These are phyloP conservation scores for Amphipoea oculea DNA, from an alignment of 2,888 invertebrate genomes.

Conservation along the genomic window DNA sequence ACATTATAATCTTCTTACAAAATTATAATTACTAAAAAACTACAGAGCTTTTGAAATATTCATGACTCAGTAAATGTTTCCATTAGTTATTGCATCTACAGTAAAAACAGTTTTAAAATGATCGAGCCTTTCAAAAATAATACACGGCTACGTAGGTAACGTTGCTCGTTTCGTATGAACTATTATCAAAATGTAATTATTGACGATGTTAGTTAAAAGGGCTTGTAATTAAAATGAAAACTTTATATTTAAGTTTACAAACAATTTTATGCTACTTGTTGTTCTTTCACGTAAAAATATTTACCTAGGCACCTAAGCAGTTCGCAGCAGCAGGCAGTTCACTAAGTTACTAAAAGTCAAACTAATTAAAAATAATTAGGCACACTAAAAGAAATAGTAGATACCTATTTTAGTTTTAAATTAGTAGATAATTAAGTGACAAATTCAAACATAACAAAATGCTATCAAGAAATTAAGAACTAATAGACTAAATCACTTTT, in stretches of 20 bases:
- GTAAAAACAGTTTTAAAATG: neutral
- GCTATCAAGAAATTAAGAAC: neutral
- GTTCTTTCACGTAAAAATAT: conserved; percentile 1
- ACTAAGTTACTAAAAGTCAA: conserved; percentile 12
- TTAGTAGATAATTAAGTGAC: neutral
- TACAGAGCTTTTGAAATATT: neutral
- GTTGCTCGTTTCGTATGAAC: conserved; percentile 8
- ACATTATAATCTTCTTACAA: neutral
- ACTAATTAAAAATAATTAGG: conserved; percentile 6
- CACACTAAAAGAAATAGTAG: neutral
- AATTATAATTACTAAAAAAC: neutral
- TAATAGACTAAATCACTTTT: neutral
- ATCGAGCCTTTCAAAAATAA: neutral
- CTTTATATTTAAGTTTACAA: conserved; percentile 20
- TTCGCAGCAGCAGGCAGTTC: too few relatives aligned
- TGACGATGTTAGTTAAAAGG: conserved; percentile 2
- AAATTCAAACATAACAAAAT: neutral
- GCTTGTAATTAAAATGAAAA: conserved; percentile 34
- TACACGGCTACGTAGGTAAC: neutral
- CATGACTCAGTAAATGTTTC: neutral
- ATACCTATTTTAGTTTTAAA: neutral
- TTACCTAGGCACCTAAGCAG: neutral
- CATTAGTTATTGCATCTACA: neutral
- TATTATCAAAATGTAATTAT: conserved; percentile 30
- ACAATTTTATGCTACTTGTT: conserved; percentile 11